Evolutionary conservation across 2,888 invertebrate species (phyloP).

Genomic region (Lepidocyrtinus sp.): DNA sequence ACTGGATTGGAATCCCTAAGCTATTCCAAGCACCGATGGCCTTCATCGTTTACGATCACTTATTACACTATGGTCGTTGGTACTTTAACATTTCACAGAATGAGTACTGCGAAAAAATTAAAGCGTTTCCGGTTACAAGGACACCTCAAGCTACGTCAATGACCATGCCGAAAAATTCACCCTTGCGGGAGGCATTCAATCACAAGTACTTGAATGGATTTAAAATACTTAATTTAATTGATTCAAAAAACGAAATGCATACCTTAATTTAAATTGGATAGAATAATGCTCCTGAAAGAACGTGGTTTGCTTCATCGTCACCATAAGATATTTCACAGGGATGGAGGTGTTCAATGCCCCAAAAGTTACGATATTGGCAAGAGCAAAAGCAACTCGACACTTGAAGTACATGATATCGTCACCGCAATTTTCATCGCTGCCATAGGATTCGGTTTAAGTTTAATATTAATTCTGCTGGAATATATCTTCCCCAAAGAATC

Average conservation of each 20-base stretch:
- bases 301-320: constrained; percentile 15
- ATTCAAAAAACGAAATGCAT: too few species aligned
- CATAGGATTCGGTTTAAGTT: neutral
- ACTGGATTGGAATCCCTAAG: constrained; percentile 1
- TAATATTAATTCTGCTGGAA: neutral
- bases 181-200: constrained; percentile 25
- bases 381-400: neutral
- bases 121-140: constrained; percentile 15
- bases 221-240: too few species aligned
- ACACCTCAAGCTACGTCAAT: neutral
- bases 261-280: constrained; percentile 4
- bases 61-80: constrained; percentile 28
- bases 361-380: neutral
- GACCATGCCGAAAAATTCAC: constrained; percentile 26
- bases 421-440: constrained; percentile 25
- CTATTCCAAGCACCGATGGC: constrained; percentile 25
- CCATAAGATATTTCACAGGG: constrained; percentile 16
- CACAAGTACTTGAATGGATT: constrained; percentile 32
- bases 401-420: constrained; percentile 36
- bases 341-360: neutral
- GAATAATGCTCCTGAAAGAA: constrained; percentile 22
- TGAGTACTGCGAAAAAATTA: constrained; percentile 28
- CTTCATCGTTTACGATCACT: constrained; percentile 33
- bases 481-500: too few species aligned
- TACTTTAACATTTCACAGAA: constrained; percentile 7